These are phyloP conservation scores for Nasonia oneida DNA, from an alignment of 2,888 invertebrate genomes.

Conservation along the genomic window DNA sequence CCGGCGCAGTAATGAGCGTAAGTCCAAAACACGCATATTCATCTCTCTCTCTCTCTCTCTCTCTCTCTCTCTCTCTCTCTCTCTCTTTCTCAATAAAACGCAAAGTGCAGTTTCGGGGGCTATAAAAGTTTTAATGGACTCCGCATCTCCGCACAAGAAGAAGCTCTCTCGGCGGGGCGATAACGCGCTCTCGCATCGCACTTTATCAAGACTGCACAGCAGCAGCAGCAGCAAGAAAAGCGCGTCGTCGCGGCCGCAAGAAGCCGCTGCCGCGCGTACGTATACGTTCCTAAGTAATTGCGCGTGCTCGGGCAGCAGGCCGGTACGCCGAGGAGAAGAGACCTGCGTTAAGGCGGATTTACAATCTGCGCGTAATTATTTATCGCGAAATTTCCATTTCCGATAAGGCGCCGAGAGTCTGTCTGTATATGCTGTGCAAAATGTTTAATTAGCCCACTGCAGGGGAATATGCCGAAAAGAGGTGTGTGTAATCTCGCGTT, in stretches of 20 bases:
- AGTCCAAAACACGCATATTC: not conserved
- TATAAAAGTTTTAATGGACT: constrained; percentile 50
- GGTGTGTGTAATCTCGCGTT: constrained; percentile 37
- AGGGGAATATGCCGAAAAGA: not conserved
- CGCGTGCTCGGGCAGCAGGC: constrained; percentile 2
- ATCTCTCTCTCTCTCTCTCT: not conserved
- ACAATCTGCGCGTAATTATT: constrained; percentile 55
- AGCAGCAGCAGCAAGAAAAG: not conserved
- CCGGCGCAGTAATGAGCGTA: not conserved
- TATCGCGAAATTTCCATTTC: constrained; percentile 56
- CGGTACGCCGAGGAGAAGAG: not conserved
- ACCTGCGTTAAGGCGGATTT: constrained; percentile 38
- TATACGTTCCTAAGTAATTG: constrained; percentile 49
- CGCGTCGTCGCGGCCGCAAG: constrained; percentile 24
- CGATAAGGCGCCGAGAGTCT: constrained; percentile 25
- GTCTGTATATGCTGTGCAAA: constrained; percentile 14
- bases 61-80: not conserved
- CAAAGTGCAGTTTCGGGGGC: constrained; percentile 35
- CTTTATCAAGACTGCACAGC: constrained; percentile 46
- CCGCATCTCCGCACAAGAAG: constrained; percentile 15
- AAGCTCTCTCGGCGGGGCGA: not conserved
- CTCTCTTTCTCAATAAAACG: not conserved
- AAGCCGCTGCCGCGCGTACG: not conserved
- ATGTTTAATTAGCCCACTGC: constrained; percentile 50
- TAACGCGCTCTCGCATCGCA: constrained; percentile 1